phyloP scores from a whole-genome alignment of 1,140 invertebrate genomes.

The Euglossa dilemma region DNA sequence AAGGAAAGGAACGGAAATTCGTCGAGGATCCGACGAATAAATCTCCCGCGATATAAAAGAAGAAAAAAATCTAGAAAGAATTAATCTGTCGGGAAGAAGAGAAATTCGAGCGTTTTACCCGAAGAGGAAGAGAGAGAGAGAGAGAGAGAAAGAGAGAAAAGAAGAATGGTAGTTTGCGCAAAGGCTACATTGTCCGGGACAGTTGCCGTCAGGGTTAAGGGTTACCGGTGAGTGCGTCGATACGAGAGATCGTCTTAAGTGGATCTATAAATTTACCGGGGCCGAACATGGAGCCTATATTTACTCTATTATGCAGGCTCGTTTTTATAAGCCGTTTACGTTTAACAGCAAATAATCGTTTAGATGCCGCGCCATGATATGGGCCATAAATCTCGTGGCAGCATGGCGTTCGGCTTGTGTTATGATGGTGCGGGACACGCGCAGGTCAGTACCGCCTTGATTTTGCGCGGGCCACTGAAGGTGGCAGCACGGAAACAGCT shows the following conservation, averaged over 20 bases:
- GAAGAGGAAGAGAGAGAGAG: background rate
- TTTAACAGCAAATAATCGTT: conserved; percentile 81
- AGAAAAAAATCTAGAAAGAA: background rate
- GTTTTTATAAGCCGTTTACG: conserved; percentile 79
- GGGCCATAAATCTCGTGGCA: conserved; percentile 77
- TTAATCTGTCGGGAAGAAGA: background rate
- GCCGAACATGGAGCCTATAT: conserved; percentile 77
- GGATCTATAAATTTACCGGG: conserved; percentile 78
- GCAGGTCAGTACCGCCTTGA: conserved; percentile 76
- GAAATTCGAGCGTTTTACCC: too few species aligned
- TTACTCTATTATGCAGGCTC: conserved; percentile 82
- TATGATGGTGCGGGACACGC: conserved; percentile 73
- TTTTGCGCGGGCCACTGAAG: conserved; percentile 55
- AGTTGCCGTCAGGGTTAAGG: conserved; percentile 45
- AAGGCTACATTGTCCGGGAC: background rate
- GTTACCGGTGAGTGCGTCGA: conserved; percentile 49
- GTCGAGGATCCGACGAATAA: background rate
- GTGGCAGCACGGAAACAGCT: conserved; percentile 72
- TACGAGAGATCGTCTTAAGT: conserved; percentile 72
- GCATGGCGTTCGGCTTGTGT: conserved; percentile 69
- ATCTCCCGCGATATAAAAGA: background rate
- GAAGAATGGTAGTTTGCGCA: background rate
- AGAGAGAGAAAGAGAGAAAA: background rate
- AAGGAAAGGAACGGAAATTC: background rate
- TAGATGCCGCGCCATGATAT: conserved; percentile 80